A percentile compares a stretch with the other conserved stretches of the same genome.
Evolutionary conservation across 2,797 vertebrate species (phyloP).

Genomic region (Pseudochirops cupreus): DNA sequence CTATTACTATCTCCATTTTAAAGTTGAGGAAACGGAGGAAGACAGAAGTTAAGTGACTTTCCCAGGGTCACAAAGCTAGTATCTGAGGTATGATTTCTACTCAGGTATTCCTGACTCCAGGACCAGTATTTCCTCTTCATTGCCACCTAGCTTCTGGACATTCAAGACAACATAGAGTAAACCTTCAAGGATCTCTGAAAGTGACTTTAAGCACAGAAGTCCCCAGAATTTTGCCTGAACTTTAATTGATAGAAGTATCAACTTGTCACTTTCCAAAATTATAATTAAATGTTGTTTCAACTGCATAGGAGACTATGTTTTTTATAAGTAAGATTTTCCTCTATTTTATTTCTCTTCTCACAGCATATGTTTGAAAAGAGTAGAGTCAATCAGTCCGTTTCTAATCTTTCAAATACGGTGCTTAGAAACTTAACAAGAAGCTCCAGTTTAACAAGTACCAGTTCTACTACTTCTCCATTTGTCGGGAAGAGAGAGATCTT

Average conservation of each 20-base stretch:
- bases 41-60: not conserved
- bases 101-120: not conserved
- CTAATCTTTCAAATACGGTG: conserved; percentile 35
- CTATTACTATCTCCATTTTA: not conserved
- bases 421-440: conserved; percentile 72
- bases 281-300: conserved; percentile 51
- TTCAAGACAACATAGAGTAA: not conserved
- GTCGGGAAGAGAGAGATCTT: conserved; percentile 52
- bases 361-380: conserved; percentile 44
- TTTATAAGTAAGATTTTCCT: not conserved
- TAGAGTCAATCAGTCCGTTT: conserved; percentile 42
- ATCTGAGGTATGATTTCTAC: not conserved
- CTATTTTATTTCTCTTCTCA: conserved; percentile 50
- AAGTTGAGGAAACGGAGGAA: not conserved
- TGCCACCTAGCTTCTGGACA: not conserved
- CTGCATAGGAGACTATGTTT: conserved; percentile 17
- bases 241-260: conserved; percentile 29
- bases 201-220: not conserved
- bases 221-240: conserved; percentile 28
- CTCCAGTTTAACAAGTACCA: conserved; percentile 71
- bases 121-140: not conserved
- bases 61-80: not conserved
- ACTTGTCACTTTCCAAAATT: conserved; percentile 46
- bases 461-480: conserved; percentile 52
- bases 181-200: not conserved